Evolutionary conservation across 2,797 vertebrate species (phyloP).

Genomic region (Chloroceryle inda): DNA sequence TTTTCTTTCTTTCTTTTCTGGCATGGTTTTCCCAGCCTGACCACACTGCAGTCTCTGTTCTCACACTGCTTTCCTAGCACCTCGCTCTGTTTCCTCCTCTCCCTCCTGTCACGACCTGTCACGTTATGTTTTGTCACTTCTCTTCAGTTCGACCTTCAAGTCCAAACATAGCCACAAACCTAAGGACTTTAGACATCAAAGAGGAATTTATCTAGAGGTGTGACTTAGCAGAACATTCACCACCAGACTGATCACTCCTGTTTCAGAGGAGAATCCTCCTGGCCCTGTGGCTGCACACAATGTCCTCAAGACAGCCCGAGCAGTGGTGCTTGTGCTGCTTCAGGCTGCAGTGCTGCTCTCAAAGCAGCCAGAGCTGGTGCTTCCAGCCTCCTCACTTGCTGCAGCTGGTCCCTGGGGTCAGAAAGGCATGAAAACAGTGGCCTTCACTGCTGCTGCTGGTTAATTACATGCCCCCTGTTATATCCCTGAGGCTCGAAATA

Average conservation of each 20-base stretch:
- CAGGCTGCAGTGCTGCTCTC: background rate
- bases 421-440: background rate
- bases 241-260: background rate
- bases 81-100: background rate
- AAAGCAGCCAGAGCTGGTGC: background rate
- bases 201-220: background rate
- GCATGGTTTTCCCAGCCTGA: background rate
- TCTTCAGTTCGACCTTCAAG: background rate
- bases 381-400: background rate
- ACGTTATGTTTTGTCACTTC: background rate
- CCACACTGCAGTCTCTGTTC: background rate
- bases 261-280: background rate
- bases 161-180: background rate
- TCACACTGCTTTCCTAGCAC: background rate
- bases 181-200: background rate
- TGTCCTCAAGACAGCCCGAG: background rate
- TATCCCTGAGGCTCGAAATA: conserved; percentile 57
- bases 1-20: background rate
- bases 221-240: background rate
- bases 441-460: conserved; percentile 1
- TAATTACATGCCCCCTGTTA: conserved; percentile 37
- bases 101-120: background rate
- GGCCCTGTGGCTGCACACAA: background rate
- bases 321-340: background rate
- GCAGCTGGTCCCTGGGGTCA: background rate